Conservation (phyloP, 2,113 vertebrate genomes). For the Eulacestoma nigropectus region DNA sequence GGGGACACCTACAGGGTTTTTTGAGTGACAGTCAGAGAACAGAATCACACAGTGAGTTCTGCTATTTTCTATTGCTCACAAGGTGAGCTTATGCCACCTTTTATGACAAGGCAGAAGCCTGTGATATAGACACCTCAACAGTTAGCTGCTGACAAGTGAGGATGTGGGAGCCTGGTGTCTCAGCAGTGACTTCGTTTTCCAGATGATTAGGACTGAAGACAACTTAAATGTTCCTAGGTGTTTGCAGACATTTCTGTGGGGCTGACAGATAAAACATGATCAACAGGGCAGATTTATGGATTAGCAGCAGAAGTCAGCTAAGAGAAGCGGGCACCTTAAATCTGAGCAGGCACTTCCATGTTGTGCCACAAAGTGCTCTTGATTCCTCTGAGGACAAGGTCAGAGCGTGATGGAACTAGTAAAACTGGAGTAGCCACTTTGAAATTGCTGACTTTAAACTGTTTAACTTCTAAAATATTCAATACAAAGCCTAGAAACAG, state of each 20-base stretch:
- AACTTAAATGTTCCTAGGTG: background rate
- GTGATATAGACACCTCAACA: background rate
- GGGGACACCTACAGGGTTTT: background rate
- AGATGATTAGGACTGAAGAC: background rate
- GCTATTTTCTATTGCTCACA: background rate
- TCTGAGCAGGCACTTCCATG: background rate
- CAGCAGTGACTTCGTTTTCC: background rate
- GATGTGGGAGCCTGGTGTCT: background rate
- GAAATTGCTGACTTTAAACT: background rate
- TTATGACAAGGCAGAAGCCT: background rate
- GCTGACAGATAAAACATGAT: background rate
- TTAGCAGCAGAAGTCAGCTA: background rate
- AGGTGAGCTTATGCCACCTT: background rate
- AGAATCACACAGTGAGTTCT: background rate
- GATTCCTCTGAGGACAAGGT: background rate
- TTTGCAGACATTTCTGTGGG: background rate
- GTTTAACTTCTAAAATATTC: background rate
- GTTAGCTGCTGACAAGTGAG: background rate
- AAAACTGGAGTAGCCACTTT: background rate
- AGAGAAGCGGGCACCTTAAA: background rate
- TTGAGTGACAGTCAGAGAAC: background rate
- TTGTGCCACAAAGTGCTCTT: background rate
- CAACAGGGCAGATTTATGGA: background rate
- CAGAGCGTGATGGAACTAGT: background rate
- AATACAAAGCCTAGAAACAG: background rate